Conservation (phyloP, 2,888 invertebrate genomes). For the Abrostola triplasia region DNA sequence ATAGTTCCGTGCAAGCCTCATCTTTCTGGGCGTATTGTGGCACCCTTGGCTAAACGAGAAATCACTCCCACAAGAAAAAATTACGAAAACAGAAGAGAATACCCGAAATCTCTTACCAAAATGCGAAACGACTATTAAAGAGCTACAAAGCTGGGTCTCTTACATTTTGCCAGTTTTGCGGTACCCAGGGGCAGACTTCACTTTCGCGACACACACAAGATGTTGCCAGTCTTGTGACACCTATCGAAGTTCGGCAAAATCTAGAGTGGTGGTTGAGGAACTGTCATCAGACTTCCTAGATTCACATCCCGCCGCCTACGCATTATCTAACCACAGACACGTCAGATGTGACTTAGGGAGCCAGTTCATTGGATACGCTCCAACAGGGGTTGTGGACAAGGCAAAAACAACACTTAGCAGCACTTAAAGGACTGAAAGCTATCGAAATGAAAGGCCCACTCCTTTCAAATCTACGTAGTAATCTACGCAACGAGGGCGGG, state of each 20-base stretch:
- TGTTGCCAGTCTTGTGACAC: too few species aligned
- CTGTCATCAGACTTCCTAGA: neutral
- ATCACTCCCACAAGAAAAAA: conserved; percentile 6
- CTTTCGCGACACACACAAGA: neutral
- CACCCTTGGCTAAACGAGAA: neutral
- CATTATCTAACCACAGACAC: conserved; percentile 19
- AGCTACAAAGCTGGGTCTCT: conserved; percentile 5
- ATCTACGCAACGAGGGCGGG: too few species aligned
- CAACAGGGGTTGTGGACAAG: neutral
- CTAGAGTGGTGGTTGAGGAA: neutral
- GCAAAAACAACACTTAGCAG: conserved; percentile 3
- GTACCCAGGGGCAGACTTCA: conserved; percentile 2
- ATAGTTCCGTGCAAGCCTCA: conserved; percentile 25
- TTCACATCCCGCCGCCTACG: conserved; percentile 9
- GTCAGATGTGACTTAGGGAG: neutral
- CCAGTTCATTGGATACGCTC: neutral
- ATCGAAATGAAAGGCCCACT: neutral
- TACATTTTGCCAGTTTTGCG: conserved; percentile 23
- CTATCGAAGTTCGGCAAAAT: too few species aligned
- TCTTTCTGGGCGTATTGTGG: conserved; percentile 5
- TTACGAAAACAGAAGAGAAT: neutral
- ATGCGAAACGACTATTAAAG: neutral
- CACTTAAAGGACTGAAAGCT: neutral
- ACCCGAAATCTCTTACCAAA: neutral
- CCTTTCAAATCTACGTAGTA: too few species aligned